Evolutionary conservation across 2,888 invertebrate species (phyloP).

Genomic region (Gandaritis pyraliata): DNA sequence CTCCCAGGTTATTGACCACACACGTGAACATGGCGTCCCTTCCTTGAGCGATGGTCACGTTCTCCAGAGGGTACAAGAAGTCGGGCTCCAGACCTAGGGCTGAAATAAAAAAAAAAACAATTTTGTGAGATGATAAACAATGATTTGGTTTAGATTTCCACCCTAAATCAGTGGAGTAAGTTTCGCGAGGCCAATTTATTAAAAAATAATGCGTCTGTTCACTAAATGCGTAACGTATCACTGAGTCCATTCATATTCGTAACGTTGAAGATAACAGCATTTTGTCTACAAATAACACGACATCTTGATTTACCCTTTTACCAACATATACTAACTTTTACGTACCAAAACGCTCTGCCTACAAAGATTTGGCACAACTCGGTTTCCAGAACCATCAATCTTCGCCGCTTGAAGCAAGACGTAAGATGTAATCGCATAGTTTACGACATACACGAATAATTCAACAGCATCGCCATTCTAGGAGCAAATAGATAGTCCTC

Average conservation of each 20-base stretch:
- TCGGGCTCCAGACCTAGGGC: constrained; percentile 91
- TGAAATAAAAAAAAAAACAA: constrained; percentile 71
- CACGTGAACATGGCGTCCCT: constrained; percentile 93
- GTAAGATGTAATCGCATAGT: constrained; percentile 45
- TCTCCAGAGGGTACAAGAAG: constrained; percentile 91
- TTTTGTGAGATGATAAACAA: too few species aligned
- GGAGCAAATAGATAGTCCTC: constrained; percentile 81
- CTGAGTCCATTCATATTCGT: too few species aligned
- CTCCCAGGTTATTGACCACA: constrained; percentile 92
- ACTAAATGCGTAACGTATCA: too few species aligned
- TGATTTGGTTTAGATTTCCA: too few species aligned
- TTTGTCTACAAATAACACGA: neutral
- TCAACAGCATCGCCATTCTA: constrained; percentile 75
- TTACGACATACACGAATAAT: constrained; percentile 68
- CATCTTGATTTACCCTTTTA: neutral
- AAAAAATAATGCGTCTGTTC: too few species aligned
- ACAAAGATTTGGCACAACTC: constrained; percentile 13
- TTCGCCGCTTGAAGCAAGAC: constrained; percentile 34
- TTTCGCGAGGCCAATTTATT: too few species aligned
- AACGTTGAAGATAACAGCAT: neutral
- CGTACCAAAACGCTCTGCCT: constrained; percentile 10
- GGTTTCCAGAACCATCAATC: constrained; percentile 34
- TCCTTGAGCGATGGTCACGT: constrained; percentile 93
- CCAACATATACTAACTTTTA: neutral
- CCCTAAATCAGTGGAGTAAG: too few species aligned